phyloP scores from a whole-genome alignment of 2,113 vertebrate genomes.

The Eira barbara region DNA sequence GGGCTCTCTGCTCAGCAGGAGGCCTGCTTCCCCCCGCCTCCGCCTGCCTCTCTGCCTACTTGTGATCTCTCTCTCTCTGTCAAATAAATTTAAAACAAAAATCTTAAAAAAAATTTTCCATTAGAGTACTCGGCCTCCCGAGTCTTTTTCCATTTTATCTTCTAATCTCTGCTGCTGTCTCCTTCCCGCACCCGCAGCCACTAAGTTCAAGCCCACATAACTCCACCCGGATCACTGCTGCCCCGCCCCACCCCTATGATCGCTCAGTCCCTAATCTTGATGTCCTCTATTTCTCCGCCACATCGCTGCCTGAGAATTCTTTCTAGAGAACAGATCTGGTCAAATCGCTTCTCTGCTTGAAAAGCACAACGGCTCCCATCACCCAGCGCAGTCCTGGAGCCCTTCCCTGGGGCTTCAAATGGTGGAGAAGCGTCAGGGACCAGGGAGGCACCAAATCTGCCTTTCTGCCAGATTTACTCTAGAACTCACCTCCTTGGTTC shows the following conservation, averaged over 20 bases:
- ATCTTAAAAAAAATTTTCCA: not conserved
- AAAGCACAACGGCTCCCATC: not conserved
- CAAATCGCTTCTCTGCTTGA: not conserved
- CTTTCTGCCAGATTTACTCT: not conserved
- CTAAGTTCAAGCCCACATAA: conserved; percentile 34
- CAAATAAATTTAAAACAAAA: too few species aligned
- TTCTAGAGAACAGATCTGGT: not conserved
- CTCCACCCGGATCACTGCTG: not conserved
- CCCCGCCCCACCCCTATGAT: not conserved
- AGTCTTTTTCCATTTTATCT: not conserved
- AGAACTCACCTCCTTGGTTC: not conserved
- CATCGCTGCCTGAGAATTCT: not conserved
- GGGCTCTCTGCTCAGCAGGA: too few species aligned
- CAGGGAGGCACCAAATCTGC: not conserved
- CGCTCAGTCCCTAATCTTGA: not conserved
- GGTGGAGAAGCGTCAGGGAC: not conserved
- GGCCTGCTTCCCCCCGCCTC: too few species aligned
- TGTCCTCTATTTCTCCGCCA: not conserved
- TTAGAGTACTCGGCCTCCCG: not conserved
- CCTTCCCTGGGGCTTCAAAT: not conserved
- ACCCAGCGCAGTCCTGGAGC: not conserved
- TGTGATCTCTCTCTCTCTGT: too few species aligned
- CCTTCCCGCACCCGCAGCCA: accelerated
- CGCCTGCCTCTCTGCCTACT: too few species aligned
- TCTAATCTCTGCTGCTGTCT: not conserved